Evolutionary conservation across 2,888 invertebrate genomes (phyloP), one percentile per base, ranked within the genome.

Genomic region (Dastarcus helophoroides): DNA sequence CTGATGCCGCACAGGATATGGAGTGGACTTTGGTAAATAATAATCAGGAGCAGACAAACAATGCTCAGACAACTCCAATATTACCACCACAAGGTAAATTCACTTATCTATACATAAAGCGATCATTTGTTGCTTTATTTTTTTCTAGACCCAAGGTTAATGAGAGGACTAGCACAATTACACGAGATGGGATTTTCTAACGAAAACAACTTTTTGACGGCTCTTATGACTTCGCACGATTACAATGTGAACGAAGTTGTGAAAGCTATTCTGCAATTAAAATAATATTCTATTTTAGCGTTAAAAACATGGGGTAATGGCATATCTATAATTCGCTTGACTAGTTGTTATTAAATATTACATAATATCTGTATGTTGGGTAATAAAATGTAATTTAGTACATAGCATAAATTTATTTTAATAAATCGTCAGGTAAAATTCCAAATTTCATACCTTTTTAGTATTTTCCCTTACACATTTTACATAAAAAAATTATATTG

Each of bases 131-230:
- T 26, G 13, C 10, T 30, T 28, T 6, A n/a, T n/a, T n/a, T n/a
- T 26, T 26, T 33, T 36, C 25, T 29, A 37, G 37, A 37, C 31
- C 33, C 31, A 10, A 29, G 31, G 17, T 14, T 37, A 14, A 29
- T 31, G 28, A 28, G 17, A 10, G 37, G 37, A 2, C 17, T 37
- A 3, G 31, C 31, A n/a, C 37, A 37, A 14, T 34, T 37, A 12
- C 22, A 37, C 11, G 37, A 37, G 31, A 37, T 37, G 37, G 37
- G 37, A 8, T 37, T 37, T 16, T 37, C 37, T n/a, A 37, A 37
- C 14, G 37, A 37, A 26, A 31, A 34, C 21, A 22, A 31, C 7
- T 31, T 37, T 17, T 26, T 37, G 22, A 37, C 28, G 17, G 28
- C 28, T 14, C 19, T 37, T 17, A 22, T 37, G 4, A 31, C 31